Evolutionary conservation across 2,113 vertebrate genomes (phyloP).

Genomic region (Sinosuthora webbiana): DNA sequence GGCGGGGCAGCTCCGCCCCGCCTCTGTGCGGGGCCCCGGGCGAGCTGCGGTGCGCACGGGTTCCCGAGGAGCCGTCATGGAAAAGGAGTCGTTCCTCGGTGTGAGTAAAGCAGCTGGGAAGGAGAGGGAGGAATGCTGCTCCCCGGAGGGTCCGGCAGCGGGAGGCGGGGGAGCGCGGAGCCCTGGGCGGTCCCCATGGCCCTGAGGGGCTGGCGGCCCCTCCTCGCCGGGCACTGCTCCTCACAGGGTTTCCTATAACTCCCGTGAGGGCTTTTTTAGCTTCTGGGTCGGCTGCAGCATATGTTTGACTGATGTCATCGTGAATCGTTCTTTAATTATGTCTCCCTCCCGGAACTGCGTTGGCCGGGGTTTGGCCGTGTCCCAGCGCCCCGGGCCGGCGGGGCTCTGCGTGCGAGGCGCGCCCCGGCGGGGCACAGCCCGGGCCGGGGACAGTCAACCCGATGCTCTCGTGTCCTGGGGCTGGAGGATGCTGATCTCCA

Average conservation of each 20-base stretch:
- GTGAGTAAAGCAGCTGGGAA: background rate
- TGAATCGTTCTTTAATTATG: fast-evolving
- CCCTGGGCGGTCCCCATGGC: background rate
- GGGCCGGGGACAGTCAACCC: fast-evolving
- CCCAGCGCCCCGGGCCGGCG: background rate
- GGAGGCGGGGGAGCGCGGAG: background rate
- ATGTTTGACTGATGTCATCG: background rate
- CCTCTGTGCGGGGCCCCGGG: background rate
- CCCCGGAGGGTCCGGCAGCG: background rate
- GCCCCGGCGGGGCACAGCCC: background rate
- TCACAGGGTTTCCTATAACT: fast-evolving
- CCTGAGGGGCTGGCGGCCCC: background rate
- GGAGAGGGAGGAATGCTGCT: background rate
- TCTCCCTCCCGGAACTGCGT: background rate
- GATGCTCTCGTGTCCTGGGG: too few relatives aligned
- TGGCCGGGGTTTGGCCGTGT: background rate
- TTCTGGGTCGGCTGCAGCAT: background rate
- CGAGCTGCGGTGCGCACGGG: background rate
- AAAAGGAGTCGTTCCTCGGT: fast-evolving
- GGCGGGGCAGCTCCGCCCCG: background rate
- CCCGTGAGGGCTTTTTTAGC: background rate
- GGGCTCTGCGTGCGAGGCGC: too few relatives aligned
- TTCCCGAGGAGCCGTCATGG: background rate
- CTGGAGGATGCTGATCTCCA: background rate
- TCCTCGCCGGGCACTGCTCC: fast-evolving